Percentiles rank a stretch among this genome's conserved stretches.
These are phyloP conservation scores for Nesoenas mayeri DNA, from an alignment of 2,113 vertebrate genomes.

Conservation along the genomic window DNA sequence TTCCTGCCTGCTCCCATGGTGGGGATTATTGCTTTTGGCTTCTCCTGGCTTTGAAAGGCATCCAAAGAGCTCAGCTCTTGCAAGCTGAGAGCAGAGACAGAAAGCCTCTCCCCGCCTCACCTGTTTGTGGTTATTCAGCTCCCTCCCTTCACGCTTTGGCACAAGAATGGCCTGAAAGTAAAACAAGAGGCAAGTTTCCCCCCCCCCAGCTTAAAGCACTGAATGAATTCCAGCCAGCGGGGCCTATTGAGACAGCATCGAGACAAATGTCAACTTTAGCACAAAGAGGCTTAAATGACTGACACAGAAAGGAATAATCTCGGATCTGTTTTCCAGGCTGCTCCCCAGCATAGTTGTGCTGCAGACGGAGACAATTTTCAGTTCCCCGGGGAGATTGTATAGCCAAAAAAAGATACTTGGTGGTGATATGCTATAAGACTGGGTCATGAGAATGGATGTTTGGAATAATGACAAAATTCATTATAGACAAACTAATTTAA, in stretches of 20 bases:
- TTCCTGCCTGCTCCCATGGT: slow-evolving; percentile 63
- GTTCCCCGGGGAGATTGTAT: slow-evolving; percentile 56
- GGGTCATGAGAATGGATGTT: slow-evolving; percentile 66
- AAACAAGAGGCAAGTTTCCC: slow-evolving; percentile 41
- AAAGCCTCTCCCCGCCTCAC: slow-evolving; percentile 69
- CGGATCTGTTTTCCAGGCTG: slow-evolving; percentile 67
- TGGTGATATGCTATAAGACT: slow-evolving; percentile 50
- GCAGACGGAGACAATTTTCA: slow-evolving; percentile 57
- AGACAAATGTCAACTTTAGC: slow-evolving; percentile 74
- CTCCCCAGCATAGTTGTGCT: slow-evolving; percentile 60
- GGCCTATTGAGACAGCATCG: slow-evolving; percentile 57
- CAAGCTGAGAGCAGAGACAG: slow-evolving; percentile 68
- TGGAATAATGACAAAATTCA: slow-evolving; percentile 61
- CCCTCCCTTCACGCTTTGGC: slow-evolving; percentile 60
- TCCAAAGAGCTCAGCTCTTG: slow-evolving; percentile 68
- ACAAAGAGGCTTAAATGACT: slow-evolving; percentile 70
- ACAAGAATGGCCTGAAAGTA: slow-evolving; percentile 58
- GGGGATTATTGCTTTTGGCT: slow-evolving; percentile 62
- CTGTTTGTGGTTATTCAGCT: slow-evolving; percentile 76
- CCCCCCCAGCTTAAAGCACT: slow-evolving; percentile 29
- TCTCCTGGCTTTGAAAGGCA: slow-evolving; percentile 65
- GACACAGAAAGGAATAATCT: slow-evolving; percentile 67
- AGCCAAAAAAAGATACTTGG: slow-evolving; percentile 59
- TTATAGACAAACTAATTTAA: slow-evolving; percentile 66
- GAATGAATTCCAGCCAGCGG: slow-evolving; percentile 50